These are phyloP conservation scores for Neelides sp. DNA, from an alignment of 1,140 invertebrate species.

Conservation along the genomic window DNA sequence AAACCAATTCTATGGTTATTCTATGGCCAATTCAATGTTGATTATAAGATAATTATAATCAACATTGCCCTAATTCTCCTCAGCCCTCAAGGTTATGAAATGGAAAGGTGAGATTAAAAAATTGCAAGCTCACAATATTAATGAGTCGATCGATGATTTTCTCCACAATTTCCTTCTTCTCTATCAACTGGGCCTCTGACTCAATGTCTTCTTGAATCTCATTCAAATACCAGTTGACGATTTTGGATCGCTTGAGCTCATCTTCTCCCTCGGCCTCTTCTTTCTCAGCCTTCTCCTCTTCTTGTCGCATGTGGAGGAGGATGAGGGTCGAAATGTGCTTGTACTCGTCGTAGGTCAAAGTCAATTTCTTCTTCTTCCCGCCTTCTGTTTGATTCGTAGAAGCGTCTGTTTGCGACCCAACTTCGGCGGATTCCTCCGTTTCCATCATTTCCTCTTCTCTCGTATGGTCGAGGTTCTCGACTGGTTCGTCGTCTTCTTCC, in stretches of 20 bases:
- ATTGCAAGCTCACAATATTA: conserved; percentile 56
- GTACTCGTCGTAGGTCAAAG: conserved; percentile 89
- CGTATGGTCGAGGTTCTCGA: conserved; percentile 34
- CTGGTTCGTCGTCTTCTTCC: conserved; percentile 55
- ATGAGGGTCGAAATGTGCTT: conserved; percentile 84
- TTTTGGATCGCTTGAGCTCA: conserved; percentile 64
- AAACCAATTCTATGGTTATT: conserved; percentile 11
- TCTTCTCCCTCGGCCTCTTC: conserved; percentile 45
- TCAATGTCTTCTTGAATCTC: conserved; percentile 78
- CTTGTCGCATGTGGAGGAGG: conserved; percentile 70
- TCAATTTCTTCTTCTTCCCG: conserved; percentile 63
- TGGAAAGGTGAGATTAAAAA: background rate
- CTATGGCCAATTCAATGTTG: conserved; percentile 3
- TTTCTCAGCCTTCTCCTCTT: conserved; percentile 54
- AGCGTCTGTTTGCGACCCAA: conserved; percentile 12
- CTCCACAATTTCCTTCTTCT: conserved; percentile 80
- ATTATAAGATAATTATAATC: conserved; percentile 3
- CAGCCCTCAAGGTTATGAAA: background rate
- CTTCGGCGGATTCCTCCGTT: conserved; percentile 22
- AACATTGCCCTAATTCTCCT: background rate
- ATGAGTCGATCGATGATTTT: conserved; percentile 89
- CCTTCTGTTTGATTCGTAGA: conserved; percentile 22
- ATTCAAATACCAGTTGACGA: conserved; percentile 90
- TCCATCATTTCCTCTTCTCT: conserved; percentile 30
- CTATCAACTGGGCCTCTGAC: conserved; percentile 75